Conservation (phyloP, 1,140 invertebrate genomes). For the Nephila pilipes region DNA sequence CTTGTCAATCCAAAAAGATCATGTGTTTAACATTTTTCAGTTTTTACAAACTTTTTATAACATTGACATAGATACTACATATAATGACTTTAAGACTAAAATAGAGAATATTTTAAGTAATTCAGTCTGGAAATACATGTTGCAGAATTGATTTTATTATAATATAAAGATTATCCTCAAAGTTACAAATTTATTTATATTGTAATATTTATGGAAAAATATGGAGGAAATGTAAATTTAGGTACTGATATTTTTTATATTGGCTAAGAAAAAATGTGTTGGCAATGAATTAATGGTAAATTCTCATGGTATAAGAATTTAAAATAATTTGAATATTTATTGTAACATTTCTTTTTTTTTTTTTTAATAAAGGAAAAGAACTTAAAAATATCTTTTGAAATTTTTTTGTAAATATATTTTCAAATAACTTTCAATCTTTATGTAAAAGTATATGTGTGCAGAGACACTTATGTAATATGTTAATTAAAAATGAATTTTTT, state of each 20-base stretch:
- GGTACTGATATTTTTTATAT: too few species aligned
- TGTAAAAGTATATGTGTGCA: too few species aligned
- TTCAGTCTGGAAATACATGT: conserved; percentile 44
- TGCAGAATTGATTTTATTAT: not conserved
- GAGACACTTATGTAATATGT: too few species aligned
- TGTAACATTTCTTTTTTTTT: not conserved
- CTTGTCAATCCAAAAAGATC: conserved; percentile 5
- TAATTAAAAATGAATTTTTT: too few species aligned
- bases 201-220: not conserved
- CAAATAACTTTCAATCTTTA: too few species aligned
- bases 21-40: conserved; percentile 18
- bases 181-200: not conserved
- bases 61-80: not conserved
- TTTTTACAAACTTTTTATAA: conserved; percentile 42
- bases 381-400: not conserved
- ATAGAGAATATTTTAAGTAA: conserved; percentile 19
- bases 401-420: not conserved
- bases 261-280: too few species aligned
- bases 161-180: not conserved
- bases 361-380: not conserved
- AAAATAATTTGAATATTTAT: not conserved
- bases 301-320: not conserved
- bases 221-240: too few species aligned
- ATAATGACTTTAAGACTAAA: not conserved
- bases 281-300: too few species aligned